Evolutionary conservation across 2,888 invertebrate species (phyloP), one percentile per base, ranked within the genome.

Genomic region (Papilio protenor): DNA sequence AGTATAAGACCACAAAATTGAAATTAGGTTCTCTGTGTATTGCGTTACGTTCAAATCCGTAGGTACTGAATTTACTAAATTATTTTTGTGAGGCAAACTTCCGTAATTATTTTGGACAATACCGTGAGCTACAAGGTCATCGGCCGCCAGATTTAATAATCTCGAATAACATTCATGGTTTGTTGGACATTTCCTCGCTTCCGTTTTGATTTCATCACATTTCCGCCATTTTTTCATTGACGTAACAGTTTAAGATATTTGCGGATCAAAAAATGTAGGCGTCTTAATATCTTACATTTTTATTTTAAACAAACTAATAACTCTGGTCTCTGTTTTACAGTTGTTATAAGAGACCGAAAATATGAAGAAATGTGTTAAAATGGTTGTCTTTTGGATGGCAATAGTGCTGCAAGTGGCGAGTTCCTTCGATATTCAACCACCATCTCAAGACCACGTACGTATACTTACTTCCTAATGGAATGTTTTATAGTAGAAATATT

Each of bases 131-230:
- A 55, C 78, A 79, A 82, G 82, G 79, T 79, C 79, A 76, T 33
- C 73, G 77, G 45, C 23, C 77, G 61, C 52, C 57, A 52, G 55
- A 49, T 59, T 47, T 55, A 73, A 79, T 77, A 71, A 61, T 64
- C 61, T 86, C 88, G 85, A 87, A 83, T 79, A 88, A 83, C 79
- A 82, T 88, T 91, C 90, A 92, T 89, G 93, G 89, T 90, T 85
- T 83, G 88, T 76, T 86, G 88, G 79, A 73, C 83, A 82, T 86
- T 82, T 83, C 81, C 81, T 77, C 80, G 87, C 88, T 91, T 93
- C 93, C 93, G 92, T 87, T 85, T 85, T 84, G 89, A 89, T 94
- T 92, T 90, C 93, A 91, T 92, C 92, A 91, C 84, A 80, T 83
- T 90, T 92, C 92, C 92, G 59, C 33, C 61, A 76, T 52, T 72